Evolutionary conservation across 2,113 vertebrate species (phyloP).

Genomic region (Dromiciops gliroides): DNA sequence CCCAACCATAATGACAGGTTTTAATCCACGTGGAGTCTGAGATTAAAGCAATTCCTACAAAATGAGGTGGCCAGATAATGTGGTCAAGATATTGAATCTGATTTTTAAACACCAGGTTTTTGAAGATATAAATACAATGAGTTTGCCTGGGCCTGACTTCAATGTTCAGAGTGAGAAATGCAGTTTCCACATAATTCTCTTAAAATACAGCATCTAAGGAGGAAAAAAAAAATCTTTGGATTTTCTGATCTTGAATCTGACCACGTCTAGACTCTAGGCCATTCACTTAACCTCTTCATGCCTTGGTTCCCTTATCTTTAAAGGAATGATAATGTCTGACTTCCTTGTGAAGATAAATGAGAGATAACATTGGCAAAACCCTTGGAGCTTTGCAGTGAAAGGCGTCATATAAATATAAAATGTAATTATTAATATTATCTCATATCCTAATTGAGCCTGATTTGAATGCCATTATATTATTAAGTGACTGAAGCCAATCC

Average conservation of each 20-base stretch:
- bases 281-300: slow-evolving; percentile 19
- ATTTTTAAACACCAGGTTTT: background rate
- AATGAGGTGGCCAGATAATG: background rate
- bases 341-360: slow-evolving; percentile 63
- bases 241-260: slow-evolving; percentile 30
- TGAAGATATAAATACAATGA: background rate
- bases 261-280: slow-evolving; percentile 28
- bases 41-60: background rate
- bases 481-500: slow-evolving; percentile 64
- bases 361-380: slow-evolving; percentile 59
- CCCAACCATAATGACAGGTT: background rate
- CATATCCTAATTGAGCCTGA: slow-evolving; percentile 51
- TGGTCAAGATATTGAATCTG: background rate
- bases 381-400: slow-evolving; percentile 48
- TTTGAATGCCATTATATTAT: slow-evolving; percentile 64
- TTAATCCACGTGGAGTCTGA: background rate
- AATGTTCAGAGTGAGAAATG: background rate
- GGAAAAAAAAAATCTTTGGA: background rate
- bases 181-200: slow-evolving; percentile 19
- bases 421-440: slow-evolving; percentile 62
- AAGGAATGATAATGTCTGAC: slow-evolving; percentile 26
- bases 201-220: slow-evolving; percentile 14
- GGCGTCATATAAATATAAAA: slow-evolving; percentile 58
- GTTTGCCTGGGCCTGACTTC: background rate
- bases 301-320: slow-evolving; percentile 38